Conservation (phyloP, 1,140 invertebrate species). For the Eupeodes corollae region DNA sequence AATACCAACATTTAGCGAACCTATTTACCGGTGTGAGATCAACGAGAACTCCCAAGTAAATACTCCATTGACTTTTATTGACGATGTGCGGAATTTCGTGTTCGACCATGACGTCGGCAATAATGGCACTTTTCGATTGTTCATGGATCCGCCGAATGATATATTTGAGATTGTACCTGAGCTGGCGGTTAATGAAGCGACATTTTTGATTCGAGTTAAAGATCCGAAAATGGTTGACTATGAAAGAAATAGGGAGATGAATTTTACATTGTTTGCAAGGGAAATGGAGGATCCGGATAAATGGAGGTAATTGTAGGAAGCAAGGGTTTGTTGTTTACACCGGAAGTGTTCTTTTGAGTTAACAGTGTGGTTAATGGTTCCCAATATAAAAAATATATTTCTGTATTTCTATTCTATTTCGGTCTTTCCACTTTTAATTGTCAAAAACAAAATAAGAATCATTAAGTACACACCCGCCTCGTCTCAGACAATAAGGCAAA, state of each 20-base stretch:
- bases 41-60: constrained; percentile 84
- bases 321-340: too few species aligned
- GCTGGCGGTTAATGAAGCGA: constrained; percentile 81
- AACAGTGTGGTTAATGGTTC: too few species aligned
- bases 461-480: too few species aligned
- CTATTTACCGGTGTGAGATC: constrained; percentile 74
- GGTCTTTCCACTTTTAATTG: too few species aligned
- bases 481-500: too few species aligned
- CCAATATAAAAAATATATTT: too few species aligned
- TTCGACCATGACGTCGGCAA: constrained; percentile 89
- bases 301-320: constrained; percentile 20
- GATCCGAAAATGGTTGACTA: constrained; percentile 74
- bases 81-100: constrained; percentile 70
- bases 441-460: too few species aligned
- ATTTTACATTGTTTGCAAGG: constrained; percentile 75
- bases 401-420: too few species aligned
- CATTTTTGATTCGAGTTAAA: constrained; percentile 81
- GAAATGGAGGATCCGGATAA: constrained; percentile 53
- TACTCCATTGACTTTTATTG: constrained; percentile 78
- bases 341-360: too few species aligned
- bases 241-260: constrained; percentile 66
- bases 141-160: constrained; percentile 64
- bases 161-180: constrained; percentile 84
- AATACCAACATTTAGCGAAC: constrained; percentile 69
- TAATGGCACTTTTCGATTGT: constrained; percentile 83